Conservation (phyloP, 53 echinoderm and acorn worm genomes). For the Mesocentrotus franciscanus region DNA sequence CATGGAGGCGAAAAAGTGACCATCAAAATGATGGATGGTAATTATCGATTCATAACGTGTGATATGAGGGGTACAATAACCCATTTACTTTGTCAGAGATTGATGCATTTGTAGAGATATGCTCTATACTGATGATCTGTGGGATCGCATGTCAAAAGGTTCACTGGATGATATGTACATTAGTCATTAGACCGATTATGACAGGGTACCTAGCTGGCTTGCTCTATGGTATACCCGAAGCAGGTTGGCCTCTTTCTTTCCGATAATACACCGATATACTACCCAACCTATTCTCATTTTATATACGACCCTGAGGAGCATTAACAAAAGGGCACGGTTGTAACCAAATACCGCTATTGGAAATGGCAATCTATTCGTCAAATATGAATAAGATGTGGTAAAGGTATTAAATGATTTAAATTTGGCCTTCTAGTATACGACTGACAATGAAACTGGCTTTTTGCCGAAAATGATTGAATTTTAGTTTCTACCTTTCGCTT, state of each 20-base stretch:
- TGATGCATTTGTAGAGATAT: neutral
- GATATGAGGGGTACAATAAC: slow-evolving; percentile 36
- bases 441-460: neutral
- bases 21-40: neutral
- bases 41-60: neutral
- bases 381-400: neutral
- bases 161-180: slow-evolving; percentile 4
- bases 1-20: neutral
- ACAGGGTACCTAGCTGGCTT: neutral
- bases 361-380: slow-evolving; percentile 20
- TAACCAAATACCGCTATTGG: neutral
- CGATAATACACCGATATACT: neutral
- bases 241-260: neutral
- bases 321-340: slow-evolving; percentile 4
- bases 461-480: neutral
- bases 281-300: neutral
- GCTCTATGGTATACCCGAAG: neutral
- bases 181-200: neutral
- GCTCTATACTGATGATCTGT: neutral
- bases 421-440: neutral
- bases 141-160: neutral
- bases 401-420: neutral
- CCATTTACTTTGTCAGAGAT: slow-evolving; percentile 22
- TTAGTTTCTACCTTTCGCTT: too few species aligned
- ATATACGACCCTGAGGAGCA: neutral